A percentile compares a stretch with the other conserved stretches of the same genome.
Conservation (phyloP, 1,140 invertebrate species). For the Drosophila sechellia region DNA sequence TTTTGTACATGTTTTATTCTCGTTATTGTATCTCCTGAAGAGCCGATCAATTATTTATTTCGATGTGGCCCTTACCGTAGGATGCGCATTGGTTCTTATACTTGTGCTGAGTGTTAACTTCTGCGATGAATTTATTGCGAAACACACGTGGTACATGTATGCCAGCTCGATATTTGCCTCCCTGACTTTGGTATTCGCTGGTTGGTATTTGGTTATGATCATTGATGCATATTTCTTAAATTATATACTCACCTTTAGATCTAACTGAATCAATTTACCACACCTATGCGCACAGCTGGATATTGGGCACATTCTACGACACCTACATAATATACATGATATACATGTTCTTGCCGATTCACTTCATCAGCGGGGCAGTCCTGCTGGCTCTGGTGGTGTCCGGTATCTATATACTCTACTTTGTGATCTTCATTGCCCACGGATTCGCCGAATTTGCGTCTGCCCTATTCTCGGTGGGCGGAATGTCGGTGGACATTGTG, state of each 20-base stretch:
- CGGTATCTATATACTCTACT: conserved; percentile 86
- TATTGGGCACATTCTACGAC: conserved; percentile 87
- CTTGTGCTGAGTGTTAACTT: conserved; percentile 85
- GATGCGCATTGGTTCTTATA: conserved; percentile 82
- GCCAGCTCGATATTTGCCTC: conserved; percentile 84
- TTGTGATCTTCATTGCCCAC: too few species aligned
- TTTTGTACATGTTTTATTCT: too few species aligned
- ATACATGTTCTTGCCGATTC: conserved; percentile 91
- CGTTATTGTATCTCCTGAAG: conserved; percentile 11
- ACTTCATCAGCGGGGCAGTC: conserved; percentile 87
- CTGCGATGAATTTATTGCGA: conserved; percentile 78
- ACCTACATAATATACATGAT: conserved; percentile 89
- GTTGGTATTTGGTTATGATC: conserved; percentile 23
- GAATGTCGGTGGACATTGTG: conserved; percentile 87
- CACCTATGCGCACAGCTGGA: conserved; percentile 57
- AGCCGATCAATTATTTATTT: conserved; percentile 15
- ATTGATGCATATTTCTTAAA: too few species aligned
- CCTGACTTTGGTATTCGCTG: conserved; percentile 50
- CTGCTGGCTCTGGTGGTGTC: conserved; percentile 87
- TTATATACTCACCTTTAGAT: conserved; percentile 71
- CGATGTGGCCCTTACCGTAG: conserved; percentile 77
- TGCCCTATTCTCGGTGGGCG: conserved; percentile 9
- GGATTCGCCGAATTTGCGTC: conserved; percentile 87
- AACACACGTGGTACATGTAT: conserved; percentile 83
- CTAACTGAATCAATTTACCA: conserved; percentile 86